Conservation (phyloP, 2,888 invertebrate genomes). For the Quadroppia sp. region DNA sequence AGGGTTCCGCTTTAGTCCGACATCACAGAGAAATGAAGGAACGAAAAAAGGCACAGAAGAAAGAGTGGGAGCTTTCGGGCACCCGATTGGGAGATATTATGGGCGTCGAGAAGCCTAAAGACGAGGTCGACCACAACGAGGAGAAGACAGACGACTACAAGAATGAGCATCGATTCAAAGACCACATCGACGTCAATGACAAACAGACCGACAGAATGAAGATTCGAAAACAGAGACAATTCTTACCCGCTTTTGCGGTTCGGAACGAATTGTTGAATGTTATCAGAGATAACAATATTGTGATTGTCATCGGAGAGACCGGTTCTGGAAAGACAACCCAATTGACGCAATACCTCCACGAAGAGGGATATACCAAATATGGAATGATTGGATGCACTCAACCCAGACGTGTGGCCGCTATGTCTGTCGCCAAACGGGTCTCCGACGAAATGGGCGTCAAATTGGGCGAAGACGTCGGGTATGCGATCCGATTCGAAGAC, state of each 20-base stretch:
- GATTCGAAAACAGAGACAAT: conserved; percentile 79
- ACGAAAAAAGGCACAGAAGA: conserved; percentile 91
- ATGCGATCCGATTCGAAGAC: conserved; percentile 99
- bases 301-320: conserved; percentile 91
- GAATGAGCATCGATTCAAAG: conserved; percentile 92
- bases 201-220: conserved; percentile 40
- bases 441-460: conserved; percentile 94
- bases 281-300: conserved; percentile 85
- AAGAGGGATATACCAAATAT: conserved; percentile 86
- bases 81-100: conserved; percentile 93
- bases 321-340: conserved; percentile 98
- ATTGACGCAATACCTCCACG: conserved; percentile 88
- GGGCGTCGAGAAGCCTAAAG: conserved; percentile 72
- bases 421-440: conserved; percentile 98
- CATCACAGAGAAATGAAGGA: conserved; percentile 94
- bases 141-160: conserved; percentile 71
- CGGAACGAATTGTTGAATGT: conserved; percentile 85
- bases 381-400: conserved; percentile 98
- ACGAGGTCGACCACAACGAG: conserved; percentile 66
- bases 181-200: conserved; percentile 70
- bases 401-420: conserved; percentile 91
- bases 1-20: conserved; percentile 80
- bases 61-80: conserved; percentile 98
- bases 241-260: conserved; percentile 90
- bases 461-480: conserved; percentile 88